Evolutionary conservation across 2,797 vertebrate species (phyloP).

Genomic region (Pipistrellus kuhlii): DNA sequence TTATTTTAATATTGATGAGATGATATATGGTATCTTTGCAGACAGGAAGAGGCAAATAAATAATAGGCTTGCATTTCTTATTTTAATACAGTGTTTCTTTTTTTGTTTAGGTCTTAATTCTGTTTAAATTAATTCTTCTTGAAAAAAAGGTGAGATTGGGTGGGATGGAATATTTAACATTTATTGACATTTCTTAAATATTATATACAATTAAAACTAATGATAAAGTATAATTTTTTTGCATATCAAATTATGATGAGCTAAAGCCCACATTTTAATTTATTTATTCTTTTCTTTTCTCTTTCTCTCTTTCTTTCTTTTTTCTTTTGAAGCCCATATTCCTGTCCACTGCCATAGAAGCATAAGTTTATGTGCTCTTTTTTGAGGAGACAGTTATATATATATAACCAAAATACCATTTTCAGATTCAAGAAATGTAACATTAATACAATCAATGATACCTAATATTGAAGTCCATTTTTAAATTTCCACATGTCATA

Average conservation of each 20-base stretch:
- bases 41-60: slow-evolving; percentile 30
- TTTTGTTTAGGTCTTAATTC: slow-evolving; percentile 92
- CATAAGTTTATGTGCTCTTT: not conserved
- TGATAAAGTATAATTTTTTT: slow-evolving; percentile 4
- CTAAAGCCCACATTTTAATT: not conserved
- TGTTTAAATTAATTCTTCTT: slow-evolving; percentile 97
- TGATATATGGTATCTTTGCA: not conserved
- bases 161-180: slow-evolving; percentile 13
- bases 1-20: slow-evolving; percentile 54
- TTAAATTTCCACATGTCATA: not conserved
- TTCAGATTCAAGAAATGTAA: slow-evolving; percentile 40
- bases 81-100: slow-evolving; percentile 61
- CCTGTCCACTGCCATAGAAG: not conserved
- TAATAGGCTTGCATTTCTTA: slow-evolving; percentile 37
- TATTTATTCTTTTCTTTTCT: too few relatives aligned
- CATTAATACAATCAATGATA: not conserved
- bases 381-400: not conserved
- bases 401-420: not conserved
- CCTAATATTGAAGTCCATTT: not conserved
- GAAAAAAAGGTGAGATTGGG: slow-evolving; percentile 94
- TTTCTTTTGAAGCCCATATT: not conserved
- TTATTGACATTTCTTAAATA: slow-evolving; percentile 57
- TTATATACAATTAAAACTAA: not conserved
- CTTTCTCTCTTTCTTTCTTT: too few relatives aligned
- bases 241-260: slow-evolving; percentile 20